phyloP scores from a whole-genome alignment of 2,888 invertebrate genomes.

The Plagodis pulveraria region DNA sequence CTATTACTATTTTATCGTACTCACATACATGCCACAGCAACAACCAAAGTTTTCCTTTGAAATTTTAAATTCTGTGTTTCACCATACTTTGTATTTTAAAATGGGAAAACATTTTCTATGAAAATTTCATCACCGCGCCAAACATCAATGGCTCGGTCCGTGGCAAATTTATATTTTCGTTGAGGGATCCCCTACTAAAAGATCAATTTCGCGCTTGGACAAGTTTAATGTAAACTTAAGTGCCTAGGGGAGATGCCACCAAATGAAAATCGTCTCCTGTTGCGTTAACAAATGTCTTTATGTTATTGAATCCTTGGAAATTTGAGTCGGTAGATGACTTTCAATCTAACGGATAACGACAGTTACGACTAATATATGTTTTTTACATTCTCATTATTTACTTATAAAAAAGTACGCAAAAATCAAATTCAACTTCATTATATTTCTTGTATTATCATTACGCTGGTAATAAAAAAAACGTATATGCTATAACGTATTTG shows the following conservation, averaged over 20 bases:
- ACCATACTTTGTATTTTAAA: constrained; percentile 10
- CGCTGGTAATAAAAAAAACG: too few relatives aligned
- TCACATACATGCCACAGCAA: too few relatives aligned
- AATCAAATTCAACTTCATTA: too few relatives aligned
- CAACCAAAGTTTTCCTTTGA: too few relatives aligned
- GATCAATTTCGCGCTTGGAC: constrained; percentile 84
- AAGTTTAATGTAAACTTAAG: constrained; percentile 83
- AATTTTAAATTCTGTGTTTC: not conserved
- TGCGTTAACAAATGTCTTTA: constrained; percentile 73
- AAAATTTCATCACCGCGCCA: constrained; percentile 51
- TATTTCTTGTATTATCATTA: too few relatives aligned
- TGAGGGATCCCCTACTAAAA: constrained; percentile 78
- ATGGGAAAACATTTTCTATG: constrained; percentile 34
- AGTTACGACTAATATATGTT: too few relatives aligned
- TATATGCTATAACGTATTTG: too few relatives aligned
- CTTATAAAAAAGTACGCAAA: too few relatives aligned
- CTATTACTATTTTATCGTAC: too few relatives aligned
- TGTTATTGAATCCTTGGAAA: constrained; percentile 73
- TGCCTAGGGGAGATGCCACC: constrained; percentile 72
- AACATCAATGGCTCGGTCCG: constrained; percentile 72
- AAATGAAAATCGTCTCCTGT: constrained; percentile 73
- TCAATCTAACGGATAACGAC: too few relatives aligned
- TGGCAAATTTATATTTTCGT: constrained; percentile 77
- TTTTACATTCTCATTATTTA: too few relatives aligned
- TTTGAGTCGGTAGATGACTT: not conserved